These are phyloP conservation scores for Oreonectes daqikongensis DNA, from an alignment of 2,797 vertebrate genomes.

Conservation along the genomic window DNA sequence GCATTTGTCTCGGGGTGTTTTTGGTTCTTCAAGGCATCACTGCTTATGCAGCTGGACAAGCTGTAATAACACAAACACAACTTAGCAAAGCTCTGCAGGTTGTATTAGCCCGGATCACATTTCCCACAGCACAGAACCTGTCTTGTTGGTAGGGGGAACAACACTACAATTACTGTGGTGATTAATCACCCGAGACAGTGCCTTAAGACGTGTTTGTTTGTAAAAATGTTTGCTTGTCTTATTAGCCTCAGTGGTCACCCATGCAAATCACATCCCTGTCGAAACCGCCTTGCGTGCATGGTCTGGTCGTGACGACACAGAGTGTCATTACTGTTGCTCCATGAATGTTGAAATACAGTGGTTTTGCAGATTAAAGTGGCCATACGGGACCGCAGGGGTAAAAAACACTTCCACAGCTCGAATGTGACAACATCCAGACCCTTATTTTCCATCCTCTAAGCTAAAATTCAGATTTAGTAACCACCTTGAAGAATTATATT, in stretches of 20 bases:
- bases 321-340: conserved; percentile 22
- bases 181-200: conserved; percentile 68
- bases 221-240: conserved; percentile 63
- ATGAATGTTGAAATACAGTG: conserved; percentile 14
- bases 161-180: conserved; percentile 45
- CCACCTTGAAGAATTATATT: not conserved
- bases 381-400: conserved; percentile 61
- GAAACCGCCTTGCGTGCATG: conserved; percentile 51
- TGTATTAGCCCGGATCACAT: conserved; percentile 74
- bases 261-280: conserved; percentile 59
- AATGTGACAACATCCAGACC: conserved; percentile 69
- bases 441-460: conserved; percentile 59
- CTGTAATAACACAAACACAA: conserved; percentile 84
- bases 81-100: conserved; percentile 80
- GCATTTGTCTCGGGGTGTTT: conserved; percentile 55
- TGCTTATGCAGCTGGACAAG: conserved; percentile 85
- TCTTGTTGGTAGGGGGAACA: conserved; percentile 32
- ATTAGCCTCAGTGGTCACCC: conserved; percentile 54
- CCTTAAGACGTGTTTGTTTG: conserved; percentile 58
- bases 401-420: conserved; percentile 68
- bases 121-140: conserved; percentile 69
- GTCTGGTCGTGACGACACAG: conserved; percentile 3
- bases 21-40: conserved; percentile 77
- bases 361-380: conserved; percentile 59
- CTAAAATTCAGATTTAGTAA: not conserved